phyloP scores from a whole-genome alignment of 2,113 vertebrate species.

The Cranoglanis bouderius region DNA sequence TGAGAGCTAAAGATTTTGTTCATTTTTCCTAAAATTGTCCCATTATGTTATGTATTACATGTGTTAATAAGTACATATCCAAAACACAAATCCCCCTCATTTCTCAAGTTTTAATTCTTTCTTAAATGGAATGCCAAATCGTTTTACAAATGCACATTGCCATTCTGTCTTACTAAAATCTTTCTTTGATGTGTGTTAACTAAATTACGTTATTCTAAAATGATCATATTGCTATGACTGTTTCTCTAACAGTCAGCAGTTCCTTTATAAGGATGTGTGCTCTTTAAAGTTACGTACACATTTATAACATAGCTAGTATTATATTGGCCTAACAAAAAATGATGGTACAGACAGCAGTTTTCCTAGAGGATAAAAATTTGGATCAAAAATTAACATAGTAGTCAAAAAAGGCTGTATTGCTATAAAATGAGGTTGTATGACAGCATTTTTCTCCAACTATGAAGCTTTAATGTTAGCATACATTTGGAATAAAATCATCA shows the following conservation, averaged over 20 bases:
- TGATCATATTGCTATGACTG: not conserved
- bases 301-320: not conserved
- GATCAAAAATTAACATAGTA: not conserved
- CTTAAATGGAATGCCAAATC: not conserved
- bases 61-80: not conserved
- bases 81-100: not conserved
- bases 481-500: not conserved
- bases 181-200: not conserved
- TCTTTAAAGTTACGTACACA: not conserved
- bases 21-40: not conserved
- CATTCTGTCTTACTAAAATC: not conserved
- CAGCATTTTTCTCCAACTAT: not conserved
- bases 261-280: not conserved
- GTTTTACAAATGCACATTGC: not conserved
- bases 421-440: not conserved
- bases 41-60: not conserved
- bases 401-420: not conserved
- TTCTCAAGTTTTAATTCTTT: not conserved
- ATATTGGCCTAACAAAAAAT: not conserved
- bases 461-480: not conserved
- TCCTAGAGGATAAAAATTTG: not conserved
- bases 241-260: not conserved
- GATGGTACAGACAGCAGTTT: not conserved
- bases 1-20: not conserved
- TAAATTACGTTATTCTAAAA: not conserved